A percentile compares a stretch with the other conserved stretches of the same genome.
Evolutionary conservation across 2,797 vertebrate species (phyloP).

Genomic region (Meriones psammophilus): DNA sequence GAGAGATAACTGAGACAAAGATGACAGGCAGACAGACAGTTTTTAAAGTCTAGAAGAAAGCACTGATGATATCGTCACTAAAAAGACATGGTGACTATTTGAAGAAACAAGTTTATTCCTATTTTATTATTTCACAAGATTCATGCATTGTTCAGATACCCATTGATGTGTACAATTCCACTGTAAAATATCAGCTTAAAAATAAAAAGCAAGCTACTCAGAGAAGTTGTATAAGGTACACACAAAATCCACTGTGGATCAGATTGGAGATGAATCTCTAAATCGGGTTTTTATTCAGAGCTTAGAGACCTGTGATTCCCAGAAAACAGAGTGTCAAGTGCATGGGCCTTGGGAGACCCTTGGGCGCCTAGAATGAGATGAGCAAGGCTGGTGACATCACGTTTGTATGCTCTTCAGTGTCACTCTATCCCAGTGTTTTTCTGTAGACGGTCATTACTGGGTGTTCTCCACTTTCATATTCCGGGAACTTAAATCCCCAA

Average conservation of each 20-base stretch:
- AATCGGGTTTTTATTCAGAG: background rate
- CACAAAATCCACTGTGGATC: background rate
- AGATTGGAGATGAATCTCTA: background rate
- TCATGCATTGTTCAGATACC: no score
- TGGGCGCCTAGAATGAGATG: background rate
- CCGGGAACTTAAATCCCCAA: background rate
- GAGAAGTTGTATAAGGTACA: background rate
- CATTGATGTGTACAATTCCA: background rate
- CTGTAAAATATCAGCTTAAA: background rate
- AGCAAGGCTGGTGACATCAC: background rate
- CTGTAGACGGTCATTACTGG: background rate
- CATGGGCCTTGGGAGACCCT: background rate
- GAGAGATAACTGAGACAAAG: background rate
- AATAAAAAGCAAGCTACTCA: conserved; percentile 56
- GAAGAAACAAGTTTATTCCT: background rate
- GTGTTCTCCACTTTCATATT: background rate
- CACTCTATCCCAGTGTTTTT: background rate
- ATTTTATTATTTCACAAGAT: background rate
- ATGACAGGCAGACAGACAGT: no score
- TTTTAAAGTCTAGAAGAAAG: background rate
- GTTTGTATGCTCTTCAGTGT: background rate
- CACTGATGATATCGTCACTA: background rate
- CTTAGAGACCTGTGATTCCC: background rate
- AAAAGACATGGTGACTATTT: background rate
- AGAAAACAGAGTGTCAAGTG: background rate